Conservation (phyloP, 2,888 invertebrate genomes). For the Bellardia bayeri region DNA sequence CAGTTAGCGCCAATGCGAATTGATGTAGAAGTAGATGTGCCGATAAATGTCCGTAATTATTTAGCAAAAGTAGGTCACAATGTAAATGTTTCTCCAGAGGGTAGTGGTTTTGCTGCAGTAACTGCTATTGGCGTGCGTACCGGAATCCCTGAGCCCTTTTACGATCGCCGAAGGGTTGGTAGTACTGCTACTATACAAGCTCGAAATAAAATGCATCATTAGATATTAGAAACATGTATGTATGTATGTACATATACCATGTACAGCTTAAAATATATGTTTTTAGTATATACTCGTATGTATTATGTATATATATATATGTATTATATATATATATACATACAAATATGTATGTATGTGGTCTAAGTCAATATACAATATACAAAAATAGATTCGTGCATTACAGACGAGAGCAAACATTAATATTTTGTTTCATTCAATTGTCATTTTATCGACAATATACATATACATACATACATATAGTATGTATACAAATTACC, state of each 20-base stretch:
- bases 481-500: no score
- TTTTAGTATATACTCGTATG: no score
- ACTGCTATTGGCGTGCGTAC: constrained; percentile 85
- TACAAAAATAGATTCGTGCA: no score
- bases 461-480: no score
- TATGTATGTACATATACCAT: neutral
- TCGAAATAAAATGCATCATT: constrained; percentile 81
- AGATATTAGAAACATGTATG: neutral
- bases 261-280: no score
- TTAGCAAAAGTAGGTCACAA: constrained; percentile 82
- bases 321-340: no score
- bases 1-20: constrained; percentile 92
- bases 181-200: constrained; percentile 80
- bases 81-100: constrained; percentile 75
- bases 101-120: constrained; percentile 87
- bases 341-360: neutral
- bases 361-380: no score
- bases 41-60: constrained; percentile 82
- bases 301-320: no score
- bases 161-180: constrained; percentile 85
- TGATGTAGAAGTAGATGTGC: constrained; percentile 88
- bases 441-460: no score
- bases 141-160: constrained; percentile 81
- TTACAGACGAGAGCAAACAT: no score
- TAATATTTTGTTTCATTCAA: no score